Base-by-base conservation (phyloP, 2,888 invertebrate genomes). In the Melitaea athalia region DNA sequence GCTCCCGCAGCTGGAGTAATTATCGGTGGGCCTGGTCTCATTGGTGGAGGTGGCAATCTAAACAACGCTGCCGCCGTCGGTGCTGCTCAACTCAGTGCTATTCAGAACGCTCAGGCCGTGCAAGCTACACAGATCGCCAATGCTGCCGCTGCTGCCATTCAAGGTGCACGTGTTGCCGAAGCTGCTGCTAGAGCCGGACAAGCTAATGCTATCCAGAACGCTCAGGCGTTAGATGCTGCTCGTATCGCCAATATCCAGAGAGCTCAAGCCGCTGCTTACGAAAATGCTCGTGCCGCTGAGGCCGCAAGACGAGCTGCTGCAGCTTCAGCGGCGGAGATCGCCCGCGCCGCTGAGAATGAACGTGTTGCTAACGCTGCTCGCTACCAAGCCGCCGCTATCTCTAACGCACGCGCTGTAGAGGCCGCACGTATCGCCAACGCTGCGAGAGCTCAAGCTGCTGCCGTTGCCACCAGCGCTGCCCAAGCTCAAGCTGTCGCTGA, bases 51-150 rank as follows among this genome's bases (percentile, higher is more conserved):
- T 67, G 83, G 81, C 53, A 85, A 85, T 0, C 83, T 92, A 52
- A 91, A 90, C 78, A 88, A 84, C 71, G 91, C 91, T 6, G 92
- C 85, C 3, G 86, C 89, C 6, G 91, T 81, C 2, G 91, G 91
- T 11, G 91, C 91, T 33, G 89, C 92, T 50, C 92, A 91, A 64
- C 87, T 92, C 59, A 90, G 88, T 68, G 91, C 91, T 50, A 91
- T 91, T 71, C 91, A 92, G 70, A 91, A 91, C 77, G 91, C 92
- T 1, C 92, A 91, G 68, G 92, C 92, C 14, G 90, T 85, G 12
- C 91, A 89, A 15, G 92, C 86, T 2, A 81, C 91, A 4, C 86
- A 90, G 71, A 90, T 92, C 74, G 89, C 85, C 33, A 88, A 91
- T 78, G 82, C 91, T 0, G 92, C 92, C 57, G 89, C 90, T 14